Evolutionary conservation across 2,888 invertebrate genomes (phyloP).

Genomic region (Cryptophagus acutangulus): DNA sequence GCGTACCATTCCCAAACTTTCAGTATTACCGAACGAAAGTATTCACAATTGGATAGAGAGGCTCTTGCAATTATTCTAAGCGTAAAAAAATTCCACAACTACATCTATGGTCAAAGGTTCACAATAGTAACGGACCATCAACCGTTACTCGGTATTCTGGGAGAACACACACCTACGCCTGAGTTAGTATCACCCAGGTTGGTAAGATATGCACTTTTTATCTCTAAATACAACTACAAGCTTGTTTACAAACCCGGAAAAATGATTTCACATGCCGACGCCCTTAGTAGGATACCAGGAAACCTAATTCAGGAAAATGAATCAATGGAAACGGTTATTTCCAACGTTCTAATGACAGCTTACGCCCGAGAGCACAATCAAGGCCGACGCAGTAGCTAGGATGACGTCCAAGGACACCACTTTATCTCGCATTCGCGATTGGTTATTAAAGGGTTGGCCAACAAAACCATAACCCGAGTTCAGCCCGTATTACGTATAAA

Average conservation of each 20-base stretch:
- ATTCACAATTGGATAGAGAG: not conserved
- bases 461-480: too few species aligned
- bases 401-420: not conserved
- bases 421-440: not conserved
- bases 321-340: too few species aligned
- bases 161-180: not conserved
- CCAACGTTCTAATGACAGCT: too few species aligned
- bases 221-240: slow-evolving; percentile 7
- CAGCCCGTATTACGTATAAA: too few species aligned
- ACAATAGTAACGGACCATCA: slow-evolving; percentile 1
- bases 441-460: not conserved
- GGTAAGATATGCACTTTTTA: slow-evolving; percentile 8
- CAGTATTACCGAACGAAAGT: not conserved
- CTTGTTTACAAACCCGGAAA: slow-evolving; percentile 8
- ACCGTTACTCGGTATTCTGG: slow-evolving; percentile 1
- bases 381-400: not conserved
- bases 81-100: slow-evolving; percentile 3
- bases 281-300: slow-evolving; percentile 10
- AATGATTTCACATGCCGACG: slow-evolving; percentile 10
- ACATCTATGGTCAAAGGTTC: not conserved
- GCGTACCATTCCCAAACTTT: not conserved
- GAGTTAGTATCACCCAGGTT: slow-evolving; percentile 11
- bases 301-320: too few species aligned
- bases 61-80: not conserved
- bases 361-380: not conserved